Base-by-base conservation (phyloP, 2,888 invertebrate genomes). In the Celastrina argiolus region DNA sequence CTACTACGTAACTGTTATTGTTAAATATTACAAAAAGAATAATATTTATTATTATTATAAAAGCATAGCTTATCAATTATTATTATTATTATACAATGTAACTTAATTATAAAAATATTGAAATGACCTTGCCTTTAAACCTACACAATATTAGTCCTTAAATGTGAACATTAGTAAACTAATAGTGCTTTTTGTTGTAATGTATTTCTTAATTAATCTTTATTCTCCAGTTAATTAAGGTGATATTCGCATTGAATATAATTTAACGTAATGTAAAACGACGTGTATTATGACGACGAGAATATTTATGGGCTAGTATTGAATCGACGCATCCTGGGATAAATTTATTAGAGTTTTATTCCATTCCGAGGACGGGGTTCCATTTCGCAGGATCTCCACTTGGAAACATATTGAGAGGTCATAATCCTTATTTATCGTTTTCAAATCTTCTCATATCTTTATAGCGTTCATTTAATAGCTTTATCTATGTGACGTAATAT, bases 271-370 rank as follows among this genome's bases (percentile, higher is more conserved):
- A 36, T 10, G 36, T 6, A 36, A 12, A 7, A 10, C 36, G 36
- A 68, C 65, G 31, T n/a, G n/a, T n/a, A n/a, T n/a, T n/a, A n/a
- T n/a, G n/a, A n/a, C 31, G 59, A 58, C 64, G 36, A 65, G 65
- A 70, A 45, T 65, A 79, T 84, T 85, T 83, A 87, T 84, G 86
- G 81, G 81, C 82, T 81, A 82, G 85, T 84, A 85, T 86, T 87
- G 85, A 87, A 88, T 88, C 83, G 87, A 87, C 88, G 88, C 86
- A 87, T 86, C 87, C 85, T 84, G 86, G 83, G 86, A 86, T 81
- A 87, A 87, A 87, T 87, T 88, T 87, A 83, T 86, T 81, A 83
- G 84, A 87, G 84, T 84, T 87, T 85, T 88, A 86, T 88, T 87
- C 87, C 87, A 87, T 85, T 84, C 81, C 81, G 81, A 73, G 76